phyloP scores from a whole-genome alignment of 2,113 vertebrate genomes.

The Heliornis fulica region DNA sequence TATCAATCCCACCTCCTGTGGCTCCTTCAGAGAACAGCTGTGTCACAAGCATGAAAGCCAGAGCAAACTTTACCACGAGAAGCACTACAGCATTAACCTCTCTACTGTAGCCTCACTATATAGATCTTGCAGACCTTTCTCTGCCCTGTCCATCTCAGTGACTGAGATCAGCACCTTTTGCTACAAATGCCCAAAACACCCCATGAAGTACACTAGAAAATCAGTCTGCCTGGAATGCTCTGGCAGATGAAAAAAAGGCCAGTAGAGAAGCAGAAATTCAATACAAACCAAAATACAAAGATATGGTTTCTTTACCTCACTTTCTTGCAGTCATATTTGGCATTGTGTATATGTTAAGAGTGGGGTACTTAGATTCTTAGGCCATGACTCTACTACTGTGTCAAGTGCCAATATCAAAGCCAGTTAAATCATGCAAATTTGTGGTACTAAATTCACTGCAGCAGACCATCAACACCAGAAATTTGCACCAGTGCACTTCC shows the following conservation, averaged over 20 bases:
- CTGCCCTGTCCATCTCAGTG: neutral
- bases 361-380: neutral
- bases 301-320: neutral
- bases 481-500: neutral
- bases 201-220: neutral
- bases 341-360: neutral
- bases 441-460: fast-evolving
- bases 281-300: neutral
- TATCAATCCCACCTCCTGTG: neutral
- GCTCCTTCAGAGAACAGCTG: neutral
- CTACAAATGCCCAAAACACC: neutral
- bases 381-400: neutral
- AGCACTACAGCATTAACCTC: neutral
- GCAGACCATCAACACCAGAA: neutral
- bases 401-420: neutral
- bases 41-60: neutral
- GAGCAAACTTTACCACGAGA: neutral
- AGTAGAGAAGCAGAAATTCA: neutral
- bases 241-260: neutral
- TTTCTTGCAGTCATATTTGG: neutral
- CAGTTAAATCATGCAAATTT: neutral
- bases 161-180: neutral
- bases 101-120: neutral
- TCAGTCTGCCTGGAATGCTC: neutral
- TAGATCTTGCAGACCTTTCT: neutral